Conservation (phyloP, 2,113 vertebrate genomes). For the Anhinga anhinga region DNA sequence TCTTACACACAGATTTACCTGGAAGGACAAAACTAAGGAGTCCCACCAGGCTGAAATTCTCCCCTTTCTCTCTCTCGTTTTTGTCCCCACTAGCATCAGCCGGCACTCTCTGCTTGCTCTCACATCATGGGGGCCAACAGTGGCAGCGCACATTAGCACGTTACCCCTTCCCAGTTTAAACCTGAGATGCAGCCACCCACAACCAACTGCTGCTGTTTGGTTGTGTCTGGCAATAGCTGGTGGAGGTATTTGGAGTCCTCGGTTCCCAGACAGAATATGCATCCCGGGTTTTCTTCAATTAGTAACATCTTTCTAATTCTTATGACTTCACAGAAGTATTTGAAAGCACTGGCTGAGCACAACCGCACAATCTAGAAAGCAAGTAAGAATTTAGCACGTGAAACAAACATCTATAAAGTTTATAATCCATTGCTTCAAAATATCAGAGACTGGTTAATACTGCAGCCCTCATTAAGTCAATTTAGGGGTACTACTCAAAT, state of each 20-base stretch:
- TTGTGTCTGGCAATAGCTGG: not conserved
- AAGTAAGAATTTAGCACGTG: not conserved
- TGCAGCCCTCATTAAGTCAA: not conserved
- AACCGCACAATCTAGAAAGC: not conserved
- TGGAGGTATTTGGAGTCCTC: not conserved
- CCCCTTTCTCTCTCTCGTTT: not conserved
- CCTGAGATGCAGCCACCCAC: not conserved
- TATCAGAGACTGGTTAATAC: not conserved
- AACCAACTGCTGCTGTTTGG: not conserved
- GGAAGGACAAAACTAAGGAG: not conserved
- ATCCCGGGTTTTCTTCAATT: not conserved
- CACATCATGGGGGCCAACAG: rapidly evolving
- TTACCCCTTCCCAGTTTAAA: not conserved
- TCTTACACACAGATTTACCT: not conserved
- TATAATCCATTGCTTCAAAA: not conserved
- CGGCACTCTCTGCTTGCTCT: not conserved
- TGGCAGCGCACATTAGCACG: not conserved
- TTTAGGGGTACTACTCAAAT: not conserved
- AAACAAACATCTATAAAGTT: not conserved
- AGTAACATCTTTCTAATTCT: not conserved
- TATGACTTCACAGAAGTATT: not conserved
- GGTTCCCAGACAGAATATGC: not conserved
- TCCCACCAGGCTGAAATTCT: not conserved
- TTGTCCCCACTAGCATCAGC: not conserved
- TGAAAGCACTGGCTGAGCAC: not conserved